phyloP scores from a whole-genome alignment of 2,797 vertebrate species.

The Mormyrops boulengeri region DNA sequence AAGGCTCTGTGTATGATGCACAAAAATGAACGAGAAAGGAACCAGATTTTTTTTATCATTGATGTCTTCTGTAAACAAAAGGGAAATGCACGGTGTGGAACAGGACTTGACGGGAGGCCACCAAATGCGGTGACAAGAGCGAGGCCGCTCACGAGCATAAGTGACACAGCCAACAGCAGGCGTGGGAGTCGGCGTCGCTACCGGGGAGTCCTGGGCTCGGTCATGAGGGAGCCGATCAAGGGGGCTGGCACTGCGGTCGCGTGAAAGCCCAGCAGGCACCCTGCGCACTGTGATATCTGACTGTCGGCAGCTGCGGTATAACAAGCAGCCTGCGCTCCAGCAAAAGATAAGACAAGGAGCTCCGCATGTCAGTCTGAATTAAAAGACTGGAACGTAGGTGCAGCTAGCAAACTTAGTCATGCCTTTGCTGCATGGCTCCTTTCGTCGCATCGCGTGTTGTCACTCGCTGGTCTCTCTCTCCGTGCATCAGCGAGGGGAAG shows the following conservation, averaged over 20 bases:
- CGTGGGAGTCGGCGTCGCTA: neutral
- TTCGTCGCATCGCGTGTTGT: constrained; percentile 51
- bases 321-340: neutral
- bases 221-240: neutral
- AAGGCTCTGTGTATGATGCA: neutral
- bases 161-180: neutral
- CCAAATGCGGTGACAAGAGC: neutral
- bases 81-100: neutral
- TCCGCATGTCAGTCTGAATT: constrained; percentile 37
- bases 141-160: neutral
- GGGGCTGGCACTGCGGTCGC: neutral
- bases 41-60: neutral
- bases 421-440: constrained; percentile 46
- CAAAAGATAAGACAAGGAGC: neutral
- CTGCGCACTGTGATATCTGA: neutral
- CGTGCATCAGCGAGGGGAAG: constrained; percentile 46
- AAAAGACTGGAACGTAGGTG: constrained; percentile 21
- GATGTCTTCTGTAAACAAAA: neutral
- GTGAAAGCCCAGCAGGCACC: neutral
- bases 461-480: constrained; percentile 23
- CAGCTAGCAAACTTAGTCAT: constrained; percentile 37
- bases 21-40: neutral
- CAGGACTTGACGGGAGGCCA: neutral
- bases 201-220: neutral
- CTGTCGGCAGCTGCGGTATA: neutral